Percentiles rank a stretch among this genome's conserved stretches.
Evolutionary conservation across 2,113 vertebrate species (phyloP).

Genomic region (Protobothrops mucrosquamatus): DNA sequence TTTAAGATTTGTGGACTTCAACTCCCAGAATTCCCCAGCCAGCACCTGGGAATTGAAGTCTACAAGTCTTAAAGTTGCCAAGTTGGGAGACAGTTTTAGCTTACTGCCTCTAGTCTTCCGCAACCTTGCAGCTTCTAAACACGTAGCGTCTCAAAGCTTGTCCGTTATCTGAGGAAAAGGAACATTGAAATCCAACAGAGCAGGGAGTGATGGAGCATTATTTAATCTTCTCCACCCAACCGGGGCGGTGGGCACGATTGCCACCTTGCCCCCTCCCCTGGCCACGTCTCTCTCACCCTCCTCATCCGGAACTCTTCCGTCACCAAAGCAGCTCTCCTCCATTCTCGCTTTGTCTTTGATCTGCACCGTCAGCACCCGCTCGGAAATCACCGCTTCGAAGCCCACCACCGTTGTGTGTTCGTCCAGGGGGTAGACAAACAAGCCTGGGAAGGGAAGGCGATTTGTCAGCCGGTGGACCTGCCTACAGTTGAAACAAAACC

Average conservation of each 20-base stretch:
- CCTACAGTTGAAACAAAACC: rapidly evolving
- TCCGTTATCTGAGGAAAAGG: not conserved
- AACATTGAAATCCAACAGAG: too few relatives aligned
- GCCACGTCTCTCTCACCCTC: slow-evolving; percentile 69
- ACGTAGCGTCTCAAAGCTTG: not conserved
- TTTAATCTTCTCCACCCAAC: not conserved
- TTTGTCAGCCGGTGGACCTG: not conserved
- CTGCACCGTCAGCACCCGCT: slow-evolving; percentile 82
- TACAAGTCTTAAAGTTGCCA: not conserved
- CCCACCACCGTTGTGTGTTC: slow-evolving; percentile 85
- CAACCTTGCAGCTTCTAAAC: not conserved
- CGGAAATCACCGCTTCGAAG: slow-evolving; percentile 86
- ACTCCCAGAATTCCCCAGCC: not conserved
- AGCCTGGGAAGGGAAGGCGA: slow-evolving; percentile 66
- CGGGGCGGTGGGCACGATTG: not conserved
- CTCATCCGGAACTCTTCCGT: slow-evolving; percentile 57
- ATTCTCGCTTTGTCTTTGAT: slow-evolving; percentile 93
- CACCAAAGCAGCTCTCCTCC: slow-evolving; percentile 72
- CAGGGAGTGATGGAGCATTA: too few relatives aligned
- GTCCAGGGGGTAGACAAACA: slow-evolving; percentile 92
- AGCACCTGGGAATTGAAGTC: not conserved
- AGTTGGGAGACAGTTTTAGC: not conserved
- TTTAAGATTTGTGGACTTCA: not conserved
- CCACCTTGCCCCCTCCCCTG: rapidly evolving
- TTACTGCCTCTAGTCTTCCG: not conserved